Percentiles rank a stretch among this genome's conserved stretches.
These are phyloP conservation scores for Carcharodon carcharias DNA, from an alignment of 2,797 vertebrate species.

Conservation along the genomic window DNA sequence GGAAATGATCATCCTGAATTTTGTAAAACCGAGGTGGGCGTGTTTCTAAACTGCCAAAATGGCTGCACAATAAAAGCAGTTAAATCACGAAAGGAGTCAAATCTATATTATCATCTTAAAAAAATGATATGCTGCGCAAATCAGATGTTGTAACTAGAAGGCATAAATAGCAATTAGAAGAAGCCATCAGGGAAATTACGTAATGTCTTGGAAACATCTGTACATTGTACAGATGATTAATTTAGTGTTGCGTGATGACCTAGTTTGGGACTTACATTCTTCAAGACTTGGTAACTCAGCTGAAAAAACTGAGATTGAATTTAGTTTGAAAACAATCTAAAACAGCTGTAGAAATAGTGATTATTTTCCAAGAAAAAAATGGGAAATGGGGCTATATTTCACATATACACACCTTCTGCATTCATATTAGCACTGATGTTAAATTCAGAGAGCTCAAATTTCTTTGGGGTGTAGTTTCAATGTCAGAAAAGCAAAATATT, in stretches of 20 bases:
- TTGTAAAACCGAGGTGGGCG: neutral
- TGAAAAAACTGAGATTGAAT: neutral
- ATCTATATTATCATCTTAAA: neutral
- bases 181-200: conserved; percentile 27
- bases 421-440: neutral
- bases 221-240: conserved; percentile 29
- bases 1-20: no score
- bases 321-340: conserved; percentile 8
- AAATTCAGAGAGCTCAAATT: neutral
- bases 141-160: neutral
- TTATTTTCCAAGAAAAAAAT: neutral
- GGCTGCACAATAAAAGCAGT: neutral
- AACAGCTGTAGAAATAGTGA: conserved; percentile 32
- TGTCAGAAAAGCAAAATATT: neutral
- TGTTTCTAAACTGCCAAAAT: neutral
- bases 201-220: conserved; percentile 31
- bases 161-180: conserved; percentile 28
- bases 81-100: neutral
- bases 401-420: neutral
- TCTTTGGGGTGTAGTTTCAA: neutral
- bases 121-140: neutral
- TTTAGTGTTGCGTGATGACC: conserved; percentile 7
- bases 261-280: neutral
- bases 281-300: conserved; percentile 3
- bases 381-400: neutral